These are phyloP conservation scores for Amiota minor DNA, from an alignment of 2,888 invertebrate species.

Conservation along the genomic window DNA sequence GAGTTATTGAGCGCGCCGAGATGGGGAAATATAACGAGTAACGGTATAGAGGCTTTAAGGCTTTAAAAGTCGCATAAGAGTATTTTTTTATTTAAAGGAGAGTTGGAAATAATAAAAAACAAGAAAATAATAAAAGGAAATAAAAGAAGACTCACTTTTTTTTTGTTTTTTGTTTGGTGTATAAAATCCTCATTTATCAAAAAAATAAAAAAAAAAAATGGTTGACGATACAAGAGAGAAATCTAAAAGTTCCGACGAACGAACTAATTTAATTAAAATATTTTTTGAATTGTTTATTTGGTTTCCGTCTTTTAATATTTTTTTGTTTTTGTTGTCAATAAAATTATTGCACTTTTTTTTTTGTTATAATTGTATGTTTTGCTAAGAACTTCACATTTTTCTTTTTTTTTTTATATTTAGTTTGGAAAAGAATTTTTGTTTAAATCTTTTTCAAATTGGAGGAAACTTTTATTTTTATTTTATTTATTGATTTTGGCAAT, in stretches of 20 bases:
- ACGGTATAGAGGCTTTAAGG: too few relatives aligned
- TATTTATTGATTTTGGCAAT: too few relatives aligned
- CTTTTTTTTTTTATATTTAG: constrained; percentile 29
- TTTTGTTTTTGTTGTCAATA: constrained; percentile 1
- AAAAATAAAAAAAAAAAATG: too few relatives aligned
- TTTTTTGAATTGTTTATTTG: not conserved
- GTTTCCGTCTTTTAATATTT: not conserved
- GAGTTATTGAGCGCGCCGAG: constrained; percentile 42
- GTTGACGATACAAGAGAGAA: too few relatives aligned
- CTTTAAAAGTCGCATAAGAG: too few relatives aligned
- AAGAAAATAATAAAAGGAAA: not conserved
- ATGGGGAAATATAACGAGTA: constrained; percentile 32
- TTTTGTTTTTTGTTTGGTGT: constrained; percentile 36
- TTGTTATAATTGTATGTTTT: constrained; percentile 48
- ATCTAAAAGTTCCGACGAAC: too few relatives aligned
- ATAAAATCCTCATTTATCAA: not conserved
- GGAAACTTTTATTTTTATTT: too few relatives aligned
- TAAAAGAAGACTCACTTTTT: constrained; percentile 60
- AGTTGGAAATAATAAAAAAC: constrained; percentile 42
- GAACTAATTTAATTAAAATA: not conserved
- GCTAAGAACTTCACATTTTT: not conserved
- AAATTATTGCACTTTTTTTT: constrained; percentile 32
- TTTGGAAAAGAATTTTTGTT: not conserved
- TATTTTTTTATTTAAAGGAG: not conserved
- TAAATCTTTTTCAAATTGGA: too few relatives aligned